Evolutionary conservation across 2,797 vertebrate species (phyloP), one percentile per base, ranked within the genome.

Genomic region (Microtus agrestis): DNA sequence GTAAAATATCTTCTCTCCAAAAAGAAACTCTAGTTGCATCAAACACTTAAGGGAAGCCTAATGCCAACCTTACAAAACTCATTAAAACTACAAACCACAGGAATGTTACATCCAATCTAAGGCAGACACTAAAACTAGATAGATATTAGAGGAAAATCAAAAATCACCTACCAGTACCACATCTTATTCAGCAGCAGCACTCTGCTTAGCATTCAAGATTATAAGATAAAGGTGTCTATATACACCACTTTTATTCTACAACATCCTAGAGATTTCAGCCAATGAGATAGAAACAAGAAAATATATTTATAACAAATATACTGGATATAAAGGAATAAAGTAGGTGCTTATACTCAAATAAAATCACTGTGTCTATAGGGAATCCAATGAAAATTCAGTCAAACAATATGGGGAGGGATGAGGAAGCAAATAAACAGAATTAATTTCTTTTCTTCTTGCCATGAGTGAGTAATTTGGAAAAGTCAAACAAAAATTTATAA

Each of bases 11-110:
- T 56, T 54, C 85, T 87, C 34, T n/a, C 63, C n/a, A 19, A 67
- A 89, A 84, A 56, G 43, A 91, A 91, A 73, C 7, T 63, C 25
- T 25, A 78, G 12, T 27, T 48, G 3, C 74, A 84, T 54, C 13
- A 87, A 84, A 87, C 37, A 87, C n/a, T 89, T 77, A 82, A 86
- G 76, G 51, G 87, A 86, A 91, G 65, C 65, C 5, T 84, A 19
- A 31, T 46, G 14, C 34, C 23, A 17, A n/a, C 43, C 37, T 93
- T 91, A 93, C 6, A 82, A 73, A 87, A 46, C 14, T 61, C 46
- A 87, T 63, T 37, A 51, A 93, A 91, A 77, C 25, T 69, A 56
- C 1, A 69, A n/a, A n/a, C n/a, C 2, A 6, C 71, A n/a, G 27
- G 13, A 73, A 87, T 78, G 40, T 13, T 82, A 54, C 78, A 9